Evolutionary conservation across 1,140 invertebrate species (phyloP).

Genomic region (Saccostrea echinata): DNA sequence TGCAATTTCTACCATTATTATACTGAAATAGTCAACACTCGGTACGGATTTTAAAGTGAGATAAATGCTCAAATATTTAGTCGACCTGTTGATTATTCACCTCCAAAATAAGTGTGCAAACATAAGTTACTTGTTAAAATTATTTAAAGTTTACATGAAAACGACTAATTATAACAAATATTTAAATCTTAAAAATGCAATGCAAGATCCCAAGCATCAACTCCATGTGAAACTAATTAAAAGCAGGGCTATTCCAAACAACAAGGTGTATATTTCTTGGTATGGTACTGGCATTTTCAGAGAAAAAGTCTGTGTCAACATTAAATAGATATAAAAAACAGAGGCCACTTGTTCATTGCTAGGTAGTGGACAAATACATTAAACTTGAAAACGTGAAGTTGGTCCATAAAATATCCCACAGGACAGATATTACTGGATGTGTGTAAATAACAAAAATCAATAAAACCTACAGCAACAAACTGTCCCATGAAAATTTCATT

Average conservation of each 20-base stretch:
- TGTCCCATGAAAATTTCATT: conserved; percentile 1
- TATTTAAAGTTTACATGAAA: neutral
- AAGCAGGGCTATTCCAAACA: neutral
- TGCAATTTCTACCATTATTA: conserved; percentile 12
- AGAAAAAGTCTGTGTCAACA: neutral
- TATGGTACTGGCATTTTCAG: neutral
- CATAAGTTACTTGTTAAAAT: neutral
- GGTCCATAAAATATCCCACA: conserved; percentile 21
- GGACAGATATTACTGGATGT: neutral
- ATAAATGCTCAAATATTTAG: neutral
- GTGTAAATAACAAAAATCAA: neutral
- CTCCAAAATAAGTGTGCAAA: neutral
- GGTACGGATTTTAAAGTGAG: conserved; percentile 1
- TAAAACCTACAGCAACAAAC: neutral
- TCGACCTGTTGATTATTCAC: neutral
- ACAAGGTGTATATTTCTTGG: neutral
- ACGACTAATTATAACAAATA: neutral
- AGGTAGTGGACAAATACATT: neutral
- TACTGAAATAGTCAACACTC: conserved; percentile 5
- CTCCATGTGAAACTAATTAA: neutral
- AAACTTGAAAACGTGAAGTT: neutral
- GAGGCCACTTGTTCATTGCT: conserved; percentile 29
- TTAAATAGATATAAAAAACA: neutral
- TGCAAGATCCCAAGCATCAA: neutral
- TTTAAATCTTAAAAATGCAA: neutral